phyloP scores from a whole-genome alignment of 2,113 vertebrate genomes.

The Oreotrochilus melanogaster region DNA sequence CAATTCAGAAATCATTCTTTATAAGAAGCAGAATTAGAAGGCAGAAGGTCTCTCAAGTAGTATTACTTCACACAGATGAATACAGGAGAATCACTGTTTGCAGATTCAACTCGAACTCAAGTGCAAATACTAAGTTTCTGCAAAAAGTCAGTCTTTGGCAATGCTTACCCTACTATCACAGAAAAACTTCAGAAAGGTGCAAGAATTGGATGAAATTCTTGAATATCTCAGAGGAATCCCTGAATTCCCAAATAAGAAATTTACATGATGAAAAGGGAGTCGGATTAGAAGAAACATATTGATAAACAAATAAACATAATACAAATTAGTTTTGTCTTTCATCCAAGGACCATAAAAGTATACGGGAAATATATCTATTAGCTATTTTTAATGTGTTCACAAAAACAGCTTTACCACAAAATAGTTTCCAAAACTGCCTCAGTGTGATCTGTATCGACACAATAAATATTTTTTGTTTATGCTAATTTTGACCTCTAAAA shows the following conservation, averaged over 20 bases:
- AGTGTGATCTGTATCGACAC: accelerated
- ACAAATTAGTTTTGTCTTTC: background rate
- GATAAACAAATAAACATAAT: background rate
- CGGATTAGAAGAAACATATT: background rate
- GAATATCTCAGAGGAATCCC: background rate
- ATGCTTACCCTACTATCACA: background rate
- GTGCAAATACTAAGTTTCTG: background rate
- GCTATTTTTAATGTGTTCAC: background rate
- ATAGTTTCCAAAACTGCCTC: background rate
- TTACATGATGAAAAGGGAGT: background rate
- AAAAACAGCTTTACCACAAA: background rate
- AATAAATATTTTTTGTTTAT: background rate
- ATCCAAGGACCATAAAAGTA: background rate
- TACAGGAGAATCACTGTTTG: background rate
- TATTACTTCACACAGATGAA: background rate
- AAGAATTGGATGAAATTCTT: background rate
- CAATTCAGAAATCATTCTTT: background rate
- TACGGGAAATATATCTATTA: background rate
- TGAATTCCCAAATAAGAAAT: background rate
- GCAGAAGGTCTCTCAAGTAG: background rate
- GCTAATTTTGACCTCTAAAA: background rate
- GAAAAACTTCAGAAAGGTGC: background rate
- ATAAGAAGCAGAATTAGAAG: background rate
- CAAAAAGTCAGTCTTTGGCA: background rate
- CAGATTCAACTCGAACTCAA: background rate